Evolutionary conservation across 2,797 vertebrate genomes (phyloP).

Genomic region (Arremon aurantiirostris): DNA sequence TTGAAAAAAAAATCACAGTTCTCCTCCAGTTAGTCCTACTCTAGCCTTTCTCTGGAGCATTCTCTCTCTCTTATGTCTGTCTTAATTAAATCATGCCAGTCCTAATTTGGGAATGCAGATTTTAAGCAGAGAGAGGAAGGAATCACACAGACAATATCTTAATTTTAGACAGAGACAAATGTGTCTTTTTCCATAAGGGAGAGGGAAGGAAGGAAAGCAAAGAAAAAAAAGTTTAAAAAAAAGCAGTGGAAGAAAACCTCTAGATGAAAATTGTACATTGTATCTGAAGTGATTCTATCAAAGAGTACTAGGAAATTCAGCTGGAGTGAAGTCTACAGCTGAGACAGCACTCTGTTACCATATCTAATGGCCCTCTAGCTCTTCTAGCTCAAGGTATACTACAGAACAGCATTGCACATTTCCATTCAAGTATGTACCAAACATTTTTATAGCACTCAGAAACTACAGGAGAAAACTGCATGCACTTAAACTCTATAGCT

Average conservation of each 20-base stretch:
- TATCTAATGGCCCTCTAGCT: background rate
- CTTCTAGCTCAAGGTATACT: background rate
- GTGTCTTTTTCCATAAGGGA: background rate
- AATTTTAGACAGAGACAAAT: slow-evolving; percentile 25
- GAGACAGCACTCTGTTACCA: background rate
- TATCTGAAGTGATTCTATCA: background rate
- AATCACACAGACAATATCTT: background rate
- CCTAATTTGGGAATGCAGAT: slow-evolving; percentile 39
- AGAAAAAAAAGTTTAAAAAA: background rate
- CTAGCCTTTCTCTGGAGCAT: slow-evolving; percentile 15
- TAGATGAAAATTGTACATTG: background rate
- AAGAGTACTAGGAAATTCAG: background rate
- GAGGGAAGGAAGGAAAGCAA: background rate
- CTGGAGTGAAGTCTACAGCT: background rate
- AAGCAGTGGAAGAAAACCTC: background rate
- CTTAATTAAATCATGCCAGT: slow-evolving; percentile 48
- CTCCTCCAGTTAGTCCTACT: slow-evolving; percentile 33
- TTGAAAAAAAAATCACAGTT: background rate
- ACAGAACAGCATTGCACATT: background rate
- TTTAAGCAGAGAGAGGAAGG: background rate
- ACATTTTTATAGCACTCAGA: background rate
- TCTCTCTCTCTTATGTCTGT: slow-evolving; percentile 28
- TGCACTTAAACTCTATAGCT: background rate
- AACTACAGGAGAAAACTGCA: background rate
- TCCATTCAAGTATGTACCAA: background rate